Base-by-base conservation (phyloP, 2,888 invertebrate genomes). In the Hirtodrosophila duncani region DNA sequence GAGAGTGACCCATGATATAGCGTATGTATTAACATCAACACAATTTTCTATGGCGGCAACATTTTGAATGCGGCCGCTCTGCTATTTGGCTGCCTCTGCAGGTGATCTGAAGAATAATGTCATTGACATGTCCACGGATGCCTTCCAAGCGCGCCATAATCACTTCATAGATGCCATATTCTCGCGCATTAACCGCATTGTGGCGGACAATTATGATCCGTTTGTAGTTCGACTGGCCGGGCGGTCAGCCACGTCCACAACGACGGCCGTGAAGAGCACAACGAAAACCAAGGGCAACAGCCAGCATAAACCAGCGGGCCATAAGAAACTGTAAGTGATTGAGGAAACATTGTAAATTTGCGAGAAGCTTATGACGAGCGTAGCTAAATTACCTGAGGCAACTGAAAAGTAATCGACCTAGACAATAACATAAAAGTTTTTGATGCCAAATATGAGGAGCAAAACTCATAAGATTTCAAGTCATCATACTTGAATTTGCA, bases 101-200 rank as follows among this genome's bases (percentile, higher is more conserved):
- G 84, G 85, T 77, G 81, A 78, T 63, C 75, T 84, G 64, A 85
- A 84, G 64, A 85, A 84, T 68, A 84, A 87, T 67, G 82, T 84
- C 67, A 87, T 83, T 63, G 87, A 83, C 63, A 86, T 82, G 85
- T 82, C 78, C 31, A 81, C 70, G 60, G 83, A 80, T 60, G 83
- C 81, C 39, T 94, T 62, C 91, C 94, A 23, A 91, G 90, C 92
- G 38, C 94, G 94, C 82, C 95, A 95, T 88, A 95, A 95, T 87
- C 90, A 92, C 66, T 95, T 94, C 85, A 92, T 94, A 46, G 95
- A 95, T 87, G 93, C 91, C 71, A 93, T 95, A 66, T 89, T 95
- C 61, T 91, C 91, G 48, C 90, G 94, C 71, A 94, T 95, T 87
- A 95, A 95, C 87, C 91, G 91, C 67, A 93, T 95, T 51, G 87